Base-by-base conservation (phyloP, 2,888 invertebrate genomes). In the Yponomeuta cagnagella region DNA sequence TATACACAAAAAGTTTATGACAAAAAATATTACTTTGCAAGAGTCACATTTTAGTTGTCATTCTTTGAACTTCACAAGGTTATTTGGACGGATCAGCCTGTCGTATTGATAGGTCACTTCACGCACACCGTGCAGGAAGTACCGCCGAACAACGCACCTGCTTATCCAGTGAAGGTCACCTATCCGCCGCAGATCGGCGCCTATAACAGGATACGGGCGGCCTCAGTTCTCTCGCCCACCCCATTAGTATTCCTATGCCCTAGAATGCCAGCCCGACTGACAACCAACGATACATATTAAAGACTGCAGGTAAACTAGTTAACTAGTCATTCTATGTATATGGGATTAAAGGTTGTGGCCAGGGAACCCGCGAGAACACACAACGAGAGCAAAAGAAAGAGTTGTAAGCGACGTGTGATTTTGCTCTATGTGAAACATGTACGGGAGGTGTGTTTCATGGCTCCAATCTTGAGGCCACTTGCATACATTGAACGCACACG, bases 191-290 rank as follows among this genome's bases (percentile, higher is more conserved):
- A 58, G 52, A 58, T 43, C 43, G 9, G 33, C 8, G 52, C 52
- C 5, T 58, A 58, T 58, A 58, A 58, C 52, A 58, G 52, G 52
- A 58, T 1, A 58, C 15, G 52, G 52, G 52, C 15, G 52, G 52
- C 52, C 52, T 58, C 52, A 12, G 52, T 58, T 58, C 15, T 15
- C 15, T 15, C 52, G 12, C 52, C 23, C 23, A 9, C 52, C 52
- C 15, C 52, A 31, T n/a, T 70, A 70, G 23, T 65, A 65, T 65
- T 65, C 65, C 65, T 31, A 33, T 33, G 65, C 65, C 65, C 65
- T 65, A 65, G 65, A 65, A 65, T 65, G 52, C 52, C 52, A 58
- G 15, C 52, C 52, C 52, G 52, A 12, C 52, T 58, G 52, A 58
- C 15, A 58, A 58, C 52, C 52, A 15, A 58, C 52, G 52, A 58